phyloP scores from a whole-genome alignment of 2,797 vertebrate species.

The Gymnoscopelus microlampas region DNA sequence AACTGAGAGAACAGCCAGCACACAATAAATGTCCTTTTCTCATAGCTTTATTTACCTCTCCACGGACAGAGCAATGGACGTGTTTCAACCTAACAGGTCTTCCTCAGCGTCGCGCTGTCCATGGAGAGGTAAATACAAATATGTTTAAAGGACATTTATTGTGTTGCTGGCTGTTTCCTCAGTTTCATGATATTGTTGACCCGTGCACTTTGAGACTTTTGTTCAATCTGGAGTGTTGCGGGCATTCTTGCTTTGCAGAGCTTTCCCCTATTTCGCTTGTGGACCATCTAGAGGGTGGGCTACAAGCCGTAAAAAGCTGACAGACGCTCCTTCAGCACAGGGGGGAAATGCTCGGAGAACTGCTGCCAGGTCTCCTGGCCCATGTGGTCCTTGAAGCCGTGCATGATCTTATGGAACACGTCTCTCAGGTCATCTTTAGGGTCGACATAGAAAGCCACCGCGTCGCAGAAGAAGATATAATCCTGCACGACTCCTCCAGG shows the following conservation, averaged over 20 bases:
- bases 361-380: constrained; percentile 97
- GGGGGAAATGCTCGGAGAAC: constrained; percentile 95
- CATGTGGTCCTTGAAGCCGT: constrained; percentile 96
- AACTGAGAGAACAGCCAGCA: too few species aligned
- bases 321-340: constrained; percentile 92
- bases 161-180: too few species aligned
- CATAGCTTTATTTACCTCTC: too few species aligned
- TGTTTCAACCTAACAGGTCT: too few species aligned
- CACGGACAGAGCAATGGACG: too few species aligned
- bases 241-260: constrained; percentile 74
- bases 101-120: too few species aligned
- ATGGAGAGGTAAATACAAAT: too few species aligned
- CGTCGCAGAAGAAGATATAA: constrained; percentile 97
- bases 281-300: constrained; percentile 50
- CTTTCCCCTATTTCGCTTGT: constrained; percentile 55
- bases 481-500: constrained; percentile 96
- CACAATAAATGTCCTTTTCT: too few species aligned
- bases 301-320: constrained; percentile 95
- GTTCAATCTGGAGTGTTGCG: too few species aligned
- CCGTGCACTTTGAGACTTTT: too few species aligned
- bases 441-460: constrained; percentile 94
- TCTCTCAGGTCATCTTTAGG: constrained; percentile 95
- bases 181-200: too few species aligned
- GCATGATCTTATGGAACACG: constrained; percentile 98
- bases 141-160: too few species aligned